Evolutionary conservation across 1,140 invertebrate species (phyloP), one percentile per base, ranked within the genome.

Genomic region (Chelonus insularis): DNA sequence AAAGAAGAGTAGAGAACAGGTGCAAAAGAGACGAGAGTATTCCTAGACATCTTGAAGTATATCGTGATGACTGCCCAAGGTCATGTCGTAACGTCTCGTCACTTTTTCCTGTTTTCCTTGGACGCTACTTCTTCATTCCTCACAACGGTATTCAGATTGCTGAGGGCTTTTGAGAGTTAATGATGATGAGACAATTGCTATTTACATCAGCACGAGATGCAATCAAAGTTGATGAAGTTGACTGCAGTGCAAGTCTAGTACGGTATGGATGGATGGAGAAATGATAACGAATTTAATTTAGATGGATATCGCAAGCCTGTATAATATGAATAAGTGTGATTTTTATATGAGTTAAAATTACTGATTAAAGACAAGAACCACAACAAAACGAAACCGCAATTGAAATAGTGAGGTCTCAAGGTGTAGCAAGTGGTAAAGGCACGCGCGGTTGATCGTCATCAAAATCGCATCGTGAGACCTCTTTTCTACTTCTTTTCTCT

Each of bases 41-140:
- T 45, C 21, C 11, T 14, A 41, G n/a, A 29, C 25, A 57, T 50
- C 11, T n/a, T 25, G 8, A 20, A 56, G 20, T 56, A 56, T 25
- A 45, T 29, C 25, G 23, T 29, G 57, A 50, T 11, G 21, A 51
- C 25, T 41, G 23, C 39, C 39, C 58, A 60, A 60, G 58, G 58
- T 54, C 58, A 51, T 52, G 6, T 50, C 29, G 34, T 41, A 59
- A 37, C 34, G 20, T 23, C 37, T 45, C 36, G 16, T 41, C 36
- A 41, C 16, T 39, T 11, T 51, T 29, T 16, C 9, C 14, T 32
- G 11, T 25, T 14, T 8, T 5, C 20, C 25, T 41, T 52, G 6
- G 14, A 34, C 21, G 11, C n/a, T n/a, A n/a, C n/a, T n/a, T n/a
- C n/a, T 9, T 45, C 43, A n/a, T 18, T 14, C 23, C 7, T 29